A percentile compares a stretch with the other conserved stretches of the same genome.
Conservation (phyloP, 2,888 invertebrate species). For the Pristionchus mayeri region DNA sequence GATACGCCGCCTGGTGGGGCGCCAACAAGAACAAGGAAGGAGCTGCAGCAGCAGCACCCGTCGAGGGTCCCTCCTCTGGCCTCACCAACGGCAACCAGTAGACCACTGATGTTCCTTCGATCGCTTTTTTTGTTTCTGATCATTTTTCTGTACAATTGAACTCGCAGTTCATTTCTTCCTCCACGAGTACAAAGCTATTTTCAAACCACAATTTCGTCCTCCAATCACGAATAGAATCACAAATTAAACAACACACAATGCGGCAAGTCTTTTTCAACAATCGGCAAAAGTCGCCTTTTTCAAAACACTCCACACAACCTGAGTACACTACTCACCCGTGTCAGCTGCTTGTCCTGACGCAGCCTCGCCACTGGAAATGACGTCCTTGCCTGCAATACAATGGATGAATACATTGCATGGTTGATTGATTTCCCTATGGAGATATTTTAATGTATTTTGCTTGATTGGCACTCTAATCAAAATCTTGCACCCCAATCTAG, state of each 20-base stretch:
- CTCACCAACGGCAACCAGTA: conserved; percentile 3
- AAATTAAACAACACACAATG: not conserved
- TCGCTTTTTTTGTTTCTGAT: not conserved
- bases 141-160: conserved; percentile 13
- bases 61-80: not conserved
- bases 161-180: not conserved
- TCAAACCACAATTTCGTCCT: not conserved
- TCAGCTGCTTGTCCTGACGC: conserved; percentile 32
- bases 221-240: not conserved
- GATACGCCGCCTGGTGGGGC: conserved; percentile 11
- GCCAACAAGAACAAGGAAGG: conserved; percentile 13
- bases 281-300: not conserved
- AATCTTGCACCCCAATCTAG: too few relatives aligned
- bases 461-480: too few relatives aligned
- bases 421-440: too few relatives aligned
- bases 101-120: not conserved
- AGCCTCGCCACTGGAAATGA: conserved; percentile 25
- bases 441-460: too few relatives aligned
- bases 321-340: conserved; percentile 23
- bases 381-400: conserved; percentile 15
- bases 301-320: too few relatives aligned
- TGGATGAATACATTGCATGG: too few relatives aligned
- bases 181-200: conserved; percentile 14
- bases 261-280: too few relatives aligned
- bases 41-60: not conserved